Percentiles rank a stretch among this genome's conserved stretches.
Evolutionary conservation across 2,888 invertebrate species (phyloP).

Genomic region (Hemicrepidius hirtus): DNA sequence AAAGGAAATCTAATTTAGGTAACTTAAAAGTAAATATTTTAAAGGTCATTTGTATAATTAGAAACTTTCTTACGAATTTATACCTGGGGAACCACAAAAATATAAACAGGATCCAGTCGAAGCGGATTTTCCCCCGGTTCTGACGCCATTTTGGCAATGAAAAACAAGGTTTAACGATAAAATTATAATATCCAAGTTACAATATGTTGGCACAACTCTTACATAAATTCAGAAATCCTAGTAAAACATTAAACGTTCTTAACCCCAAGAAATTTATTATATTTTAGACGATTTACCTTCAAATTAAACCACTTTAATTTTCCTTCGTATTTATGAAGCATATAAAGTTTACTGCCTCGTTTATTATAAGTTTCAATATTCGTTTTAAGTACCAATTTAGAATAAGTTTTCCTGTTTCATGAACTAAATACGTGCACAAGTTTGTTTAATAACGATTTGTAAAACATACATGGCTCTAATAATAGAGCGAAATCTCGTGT

Average conservation of each 20-base stretch:
- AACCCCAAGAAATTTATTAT: background rate
- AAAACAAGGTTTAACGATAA: background rate
- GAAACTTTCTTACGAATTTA: too few relatives aligned
- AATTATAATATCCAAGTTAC: background rate
- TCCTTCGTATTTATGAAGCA: constrained; percentile 19
- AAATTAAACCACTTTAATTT: constrained; percentile 26
- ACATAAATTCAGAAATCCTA: constrained; percentile 11
- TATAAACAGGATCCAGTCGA: background rate
- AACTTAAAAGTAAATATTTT: too few relatives aligned
- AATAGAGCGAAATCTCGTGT: constrained; percentile 4
- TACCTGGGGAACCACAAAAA: background rate
- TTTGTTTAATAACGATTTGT: constrained; percentile 41
- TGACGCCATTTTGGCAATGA: background rate
- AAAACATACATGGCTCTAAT: constrained; percentile 39
- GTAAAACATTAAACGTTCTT: background rate
- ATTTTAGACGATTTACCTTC: constrained; percentile 6
- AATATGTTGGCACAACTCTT: background rate
- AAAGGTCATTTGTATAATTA: too few relatives aligned
- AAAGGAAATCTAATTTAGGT: too few relatives aligned
- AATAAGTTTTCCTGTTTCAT: constrained; percentile 9
- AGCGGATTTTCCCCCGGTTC: background rate
- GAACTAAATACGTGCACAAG: constrained; percentile 27
- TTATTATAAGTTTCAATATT: constrained; percentile 20
- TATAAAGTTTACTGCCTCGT: constrained; percentile 17
- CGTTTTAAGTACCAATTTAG: background rate